Base-by-base conservation (phyloP, 2,888 invertebrate species). In the Drosophila demipolita region DNA sequence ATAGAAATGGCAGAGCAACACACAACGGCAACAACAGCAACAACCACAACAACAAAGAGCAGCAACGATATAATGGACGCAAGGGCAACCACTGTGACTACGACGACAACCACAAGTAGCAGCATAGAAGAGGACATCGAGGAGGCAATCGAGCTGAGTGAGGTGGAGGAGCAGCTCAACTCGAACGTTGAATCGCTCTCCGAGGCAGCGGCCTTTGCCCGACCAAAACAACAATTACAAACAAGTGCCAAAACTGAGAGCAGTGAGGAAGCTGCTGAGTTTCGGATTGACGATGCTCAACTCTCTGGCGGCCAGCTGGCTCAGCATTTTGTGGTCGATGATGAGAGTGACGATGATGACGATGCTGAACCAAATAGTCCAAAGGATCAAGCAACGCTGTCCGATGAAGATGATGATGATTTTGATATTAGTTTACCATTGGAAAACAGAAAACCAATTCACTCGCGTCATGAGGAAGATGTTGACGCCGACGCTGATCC, bases 71-170 rank as follows among this genome's bases (percentile, higher is more conserved):
- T 45, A 45, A 45, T 70, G 20, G 71, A 74, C 8, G 38, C 72
- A 9, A 70, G 61, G 23, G 53, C 73, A 49, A 58, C 79, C 26
- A 76, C 81, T 32, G 80, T 82, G 35, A 85, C 83, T 7, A 76
- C 84, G 23, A 71, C 77, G 40, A 78, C 83, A 33, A 82, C 88
- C 5, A 78, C 80, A 20, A 92, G 91, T 55, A 91, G 86, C 61
- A 93, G 92, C 75, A 92, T 92, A 49, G 93, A 93, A 69, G 93
- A 93, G 79, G 93, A 93, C 40, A 93, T 93, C 52, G 93, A 93
- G 74, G 93, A 93, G 75, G 91, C 91, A 20, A 87, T 93, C 55
- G 92, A 92, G 57, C 68, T 89, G 17, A 90, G 89, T 60, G 93
- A 93, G 76, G 93, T 92, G 49, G 71, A 78, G 55, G 86, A 81